These are phyloP conservation scores for Piezodorus guildinii DNA, from an alignment of 1,140 invertebrate species.

Conservation along the genomic window DNA sequence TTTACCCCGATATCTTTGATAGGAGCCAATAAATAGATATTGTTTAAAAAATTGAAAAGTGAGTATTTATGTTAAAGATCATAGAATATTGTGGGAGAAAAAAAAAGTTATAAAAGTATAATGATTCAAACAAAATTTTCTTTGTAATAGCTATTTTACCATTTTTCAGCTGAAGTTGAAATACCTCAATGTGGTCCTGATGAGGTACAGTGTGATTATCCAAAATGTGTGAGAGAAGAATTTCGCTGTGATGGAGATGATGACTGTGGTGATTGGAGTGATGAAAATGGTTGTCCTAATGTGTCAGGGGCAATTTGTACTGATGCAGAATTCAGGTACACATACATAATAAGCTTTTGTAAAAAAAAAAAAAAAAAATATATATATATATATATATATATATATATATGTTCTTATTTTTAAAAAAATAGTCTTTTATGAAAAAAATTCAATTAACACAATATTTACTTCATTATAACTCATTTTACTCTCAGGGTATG, in stretches of 20 bases:
- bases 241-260: conserved; percentile 78
- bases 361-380: too few relatives aligned
- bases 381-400: too few relatives aligned
- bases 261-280: conserved; percentile 79
- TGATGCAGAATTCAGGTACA: conserved; percentile 48
- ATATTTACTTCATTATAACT: too few relatives aligned
- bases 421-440: too few relatives aligned
- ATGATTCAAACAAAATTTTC: neutral
- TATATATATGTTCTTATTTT: too few relatives aligned
- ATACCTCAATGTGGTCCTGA: conserved; percentile 45
- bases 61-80: too few relatives aligned
- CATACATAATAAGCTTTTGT: too few relatives aligned
- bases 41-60: too few relatives aligned
- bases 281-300: conserved; percentile 57
- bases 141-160: neutral
- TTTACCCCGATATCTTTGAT: too few relatives aligned
- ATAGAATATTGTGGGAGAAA: neutral
- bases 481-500: too few relatives aligned
- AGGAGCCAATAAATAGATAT: too few relatives aligned
- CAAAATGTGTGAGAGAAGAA: conserved; percentile 53
- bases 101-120: neutral
- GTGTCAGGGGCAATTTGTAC: conserved; percentile 40
- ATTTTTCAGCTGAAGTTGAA: conserved; percentile 23
- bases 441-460: too few relatives aligned
- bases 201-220: conserved; percentile 57